Conservation (phyloP, 92 coral and sea anemone genomes). For the Heliopora coerulea region DNA sequence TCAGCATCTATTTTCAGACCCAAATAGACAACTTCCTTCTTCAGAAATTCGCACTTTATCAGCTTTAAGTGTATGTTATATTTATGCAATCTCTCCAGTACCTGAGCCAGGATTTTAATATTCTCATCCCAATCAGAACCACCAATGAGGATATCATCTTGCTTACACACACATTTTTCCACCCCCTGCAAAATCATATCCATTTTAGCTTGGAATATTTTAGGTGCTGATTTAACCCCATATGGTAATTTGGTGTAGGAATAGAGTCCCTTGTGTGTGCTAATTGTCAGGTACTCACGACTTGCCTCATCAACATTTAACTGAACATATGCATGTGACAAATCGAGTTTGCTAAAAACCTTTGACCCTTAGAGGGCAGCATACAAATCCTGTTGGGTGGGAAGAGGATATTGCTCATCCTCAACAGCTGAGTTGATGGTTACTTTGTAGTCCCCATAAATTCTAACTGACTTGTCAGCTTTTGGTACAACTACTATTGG, state of each 20-base stretch:
- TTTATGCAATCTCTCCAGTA: background rate
- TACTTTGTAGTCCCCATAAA: constrained; percentile 17
- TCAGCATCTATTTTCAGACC: background rate
- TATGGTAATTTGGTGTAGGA: constrained; percentile 50
- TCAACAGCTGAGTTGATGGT: background rate
- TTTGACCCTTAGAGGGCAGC: constrained; percentile 49
- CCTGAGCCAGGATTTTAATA: background rate
- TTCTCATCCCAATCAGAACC: background rate
- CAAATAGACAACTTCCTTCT: background rate
- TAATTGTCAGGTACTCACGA: constrained; percentile 40
- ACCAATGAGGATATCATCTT: background rate
- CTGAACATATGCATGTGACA: constrained; percentile 59
- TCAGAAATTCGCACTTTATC: background rate
- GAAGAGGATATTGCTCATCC: background rate
- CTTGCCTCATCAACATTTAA: constrained; percentile 40
- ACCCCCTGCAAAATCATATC: background rate
- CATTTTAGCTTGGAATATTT: background rate
- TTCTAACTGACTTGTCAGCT: background rate
- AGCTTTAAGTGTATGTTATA: background rate
- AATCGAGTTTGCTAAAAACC: constrained; percentile 51
- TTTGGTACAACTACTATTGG: background rate
- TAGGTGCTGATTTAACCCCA: background rate
- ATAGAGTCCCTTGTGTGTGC: constrained; percentile 54
- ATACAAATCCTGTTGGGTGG: constrained; percentile 52
- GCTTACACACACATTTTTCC: background rate